Conservation (phyloP, 2,113 vertebrate genomes). For the Atractosteus spatula region DNA sequence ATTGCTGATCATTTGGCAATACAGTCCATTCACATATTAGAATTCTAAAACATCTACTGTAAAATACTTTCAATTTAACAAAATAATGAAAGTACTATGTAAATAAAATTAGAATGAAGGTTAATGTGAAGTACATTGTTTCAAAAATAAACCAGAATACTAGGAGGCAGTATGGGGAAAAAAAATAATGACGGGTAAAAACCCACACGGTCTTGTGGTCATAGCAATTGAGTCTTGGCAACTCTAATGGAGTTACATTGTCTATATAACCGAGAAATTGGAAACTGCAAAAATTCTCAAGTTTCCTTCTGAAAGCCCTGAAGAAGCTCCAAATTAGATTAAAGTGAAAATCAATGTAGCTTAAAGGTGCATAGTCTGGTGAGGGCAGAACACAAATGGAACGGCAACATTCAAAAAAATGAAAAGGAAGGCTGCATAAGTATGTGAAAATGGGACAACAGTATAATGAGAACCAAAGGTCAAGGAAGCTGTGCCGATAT, state of each 20-base stretch:
- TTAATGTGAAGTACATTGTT: no score
- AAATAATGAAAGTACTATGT: no score
- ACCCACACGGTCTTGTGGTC: background rate
- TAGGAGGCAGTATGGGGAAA: no score
- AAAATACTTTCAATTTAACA: no score
- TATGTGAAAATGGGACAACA: background rate
- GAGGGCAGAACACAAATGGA: background rate
- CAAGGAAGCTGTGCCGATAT: background rate
- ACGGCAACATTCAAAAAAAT: background rate
- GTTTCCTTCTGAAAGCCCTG: background rate
- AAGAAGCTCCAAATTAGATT: background rate
- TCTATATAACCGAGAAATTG: background rate
- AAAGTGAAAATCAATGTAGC: background rate
- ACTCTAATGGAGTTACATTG: background rate
- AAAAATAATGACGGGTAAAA: background rate
- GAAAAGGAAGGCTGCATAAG: background rate
- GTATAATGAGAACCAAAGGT: background rate
- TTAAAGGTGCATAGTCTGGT: background rate
- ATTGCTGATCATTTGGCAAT: no score
- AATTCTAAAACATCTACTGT: no score
- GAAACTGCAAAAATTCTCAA: background rate
- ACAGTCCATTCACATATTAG: no score
- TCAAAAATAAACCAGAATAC: no score
- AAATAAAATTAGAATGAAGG: no score
- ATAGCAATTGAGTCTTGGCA: background rate